phyloP scores from a whole-genome alignment of 2,888 invertebrate genomes.

The Baronia brevicornis region DNA sequence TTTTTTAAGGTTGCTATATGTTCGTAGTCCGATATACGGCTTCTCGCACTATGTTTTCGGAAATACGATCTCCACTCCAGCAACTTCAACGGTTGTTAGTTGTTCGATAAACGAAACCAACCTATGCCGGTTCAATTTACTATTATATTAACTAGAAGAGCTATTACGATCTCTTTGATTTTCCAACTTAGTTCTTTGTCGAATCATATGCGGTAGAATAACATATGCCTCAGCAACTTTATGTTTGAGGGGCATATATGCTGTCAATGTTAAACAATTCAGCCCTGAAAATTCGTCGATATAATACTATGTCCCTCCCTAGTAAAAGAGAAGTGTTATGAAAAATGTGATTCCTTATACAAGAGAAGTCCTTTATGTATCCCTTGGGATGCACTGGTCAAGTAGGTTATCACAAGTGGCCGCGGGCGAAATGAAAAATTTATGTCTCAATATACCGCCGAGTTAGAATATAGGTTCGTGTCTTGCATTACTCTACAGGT shows the following conservation, averaged over 20 bases:
- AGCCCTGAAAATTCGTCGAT: slow-evolving; percentile 11
- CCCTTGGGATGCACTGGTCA: slow-evolving; percentile 67
- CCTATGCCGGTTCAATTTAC: no score
- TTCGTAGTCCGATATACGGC: no score
- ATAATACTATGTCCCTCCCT: slow-evolving; percentile 31
- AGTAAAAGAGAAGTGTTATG: slow-evolving; percentile 46
- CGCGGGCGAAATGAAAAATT: slow-evolving; percentile 72
- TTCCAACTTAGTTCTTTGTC: no score
- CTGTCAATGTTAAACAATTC: not conserved
- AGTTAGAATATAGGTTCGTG: slow-evolving; percentile 45
- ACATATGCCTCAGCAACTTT: not conserved
- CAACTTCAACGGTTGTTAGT: no score
- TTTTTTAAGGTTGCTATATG: no score
- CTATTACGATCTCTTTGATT: no score
- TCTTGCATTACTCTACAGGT: slow-evolving; percentile 42
- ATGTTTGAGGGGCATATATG: not conserved
- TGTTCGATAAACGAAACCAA: no score
- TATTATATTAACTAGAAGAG: no score
- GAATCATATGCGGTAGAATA: no score
- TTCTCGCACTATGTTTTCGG: no score
- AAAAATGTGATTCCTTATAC: slow-evolving; percentile 75
- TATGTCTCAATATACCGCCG: slow-evolving; percentile 70
- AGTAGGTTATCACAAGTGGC: slow-evolving; percentile 72
- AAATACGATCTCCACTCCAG: no score
- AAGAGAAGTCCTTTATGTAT: slow-evolving; percentile 73